These are phyloP conservation scores for Notocelia uddmanniana DNA, from an alignment of 2,888 invertebrate species.

Conservation along the genomic window DNA sequence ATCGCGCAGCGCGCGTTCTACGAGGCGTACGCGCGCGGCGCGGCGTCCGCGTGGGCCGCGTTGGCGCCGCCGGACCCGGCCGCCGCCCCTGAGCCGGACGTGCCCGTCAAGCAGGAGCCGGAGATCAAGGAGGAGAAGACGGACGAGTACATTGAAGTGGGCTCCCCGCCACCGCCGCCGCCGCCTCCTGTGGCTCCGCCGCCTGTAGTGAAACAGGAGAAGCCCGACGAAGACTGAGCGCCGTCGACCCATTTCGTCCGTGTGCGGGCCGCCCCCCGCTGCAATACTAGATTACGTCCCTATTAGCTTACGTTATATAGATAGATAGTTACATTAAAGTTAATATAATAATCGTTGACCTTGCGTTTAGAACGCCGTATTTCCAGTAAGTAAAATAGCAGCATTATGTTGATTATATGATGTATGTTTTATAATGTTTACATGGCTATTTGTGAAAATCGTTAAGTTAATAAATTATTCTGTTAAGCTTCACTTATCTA, in stretches of 20 bases:
- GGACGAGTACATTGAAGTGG: constrained; percentile 83
- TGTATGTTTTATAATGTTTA: constrained; percentile 83
- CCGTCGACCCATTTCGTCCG: constrained; percentile 73
- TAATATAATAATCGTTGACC: constrained; percentile 70
- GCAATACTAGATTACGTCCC: constrained; percentile 86
- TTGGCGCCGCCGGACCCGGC: constrained; percentile 68
- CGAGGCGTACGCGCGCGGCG: constrained; percentile 79
- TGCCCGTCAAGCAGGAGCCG: constrained; percentile 69
- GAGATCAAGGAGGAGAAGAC: constrained; percentile 80
- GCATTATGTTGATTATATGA: constrained; percentile 73
- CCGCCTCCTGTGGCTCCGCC: constrained; percentile 55
- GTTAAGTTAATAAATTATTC: constrained; percentile 83
- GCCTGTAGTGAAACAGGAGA: constrained; percentile 75
- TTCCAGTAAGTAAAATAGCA: constrained; percentile 64
- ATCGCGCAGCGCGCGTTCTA: constrained; percentile 81
- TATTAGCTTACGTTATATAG: constrained; percentile 66
- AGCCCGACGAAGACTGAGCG: constrained; percentile 73
- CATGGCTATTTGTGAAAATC: constrained; percentile 81
- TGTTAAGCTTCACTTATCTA: constrained; percentile 67
- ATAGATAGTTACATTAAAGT: constrained; percentile 69
- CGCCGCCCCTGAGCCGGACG: constrained; percentile 54
- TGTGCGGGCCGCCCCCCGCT: constrained; percentile 72
- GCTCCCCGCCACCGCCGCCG: constrained; percentile 67
- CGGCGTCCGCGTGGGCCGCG: constrained; percentile 79
- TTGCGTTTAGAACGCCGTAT: constrained; percentile 82